phyloP scores from a whole-genome alignment of 2,113 vertebrate genomes.

The Pterocles orientalis region DNA sequence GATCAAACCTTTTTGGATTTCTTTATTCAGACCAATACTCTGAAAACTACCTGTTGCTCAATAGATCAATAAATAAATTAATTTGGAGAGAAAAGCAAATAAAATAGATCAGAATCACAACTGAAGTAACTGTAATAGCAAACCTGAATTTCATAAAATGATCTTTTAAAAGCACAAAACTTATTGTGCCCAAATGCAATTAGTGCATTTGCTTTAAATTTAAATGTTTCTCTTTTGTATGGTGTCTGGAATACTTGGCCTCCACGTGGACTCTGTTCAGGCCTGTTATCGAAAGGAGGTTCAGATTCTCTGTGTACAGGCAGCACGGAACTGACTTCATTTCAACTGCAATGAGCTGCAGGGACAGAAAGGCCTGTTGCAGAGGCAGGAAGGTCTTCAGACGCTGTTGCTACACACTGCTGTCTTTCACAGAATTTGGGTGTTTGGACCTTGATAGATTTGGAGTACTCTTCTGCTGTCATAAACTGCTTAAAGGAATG shows the following conservation, averaged over 20 bases:
- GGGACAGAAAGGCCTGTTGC: background rate
- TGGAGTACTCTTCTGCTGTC: background rate
- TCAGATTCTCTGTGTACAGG: background rate
- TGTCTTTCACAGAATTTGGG: background rate
- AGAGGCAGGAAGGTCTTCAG: background rate
- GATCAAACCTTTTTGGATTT: background rate
- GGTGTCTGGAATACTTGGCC: accelerated
- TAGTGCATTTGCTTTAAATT: background rate
- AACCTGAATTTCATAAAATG: background rate
- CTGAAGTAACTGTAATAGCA: background rate
- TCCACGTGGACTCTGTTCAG: background rate
- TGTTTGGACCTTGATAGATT: background rate
- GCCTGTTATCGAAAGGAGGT: accelerated
- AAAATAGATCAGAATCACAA: background rate
- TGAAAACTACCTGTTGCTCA: background rate
- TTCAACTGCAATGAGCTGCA: background rate
- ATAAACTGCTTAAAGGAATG: background rate
- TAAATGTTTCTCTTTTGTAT: background rate
- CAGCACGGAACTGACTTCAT: background rate
- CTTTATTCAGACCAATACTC: background rate
- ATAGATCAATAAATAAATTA: background rate
- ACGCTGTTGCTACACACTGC: background rate
- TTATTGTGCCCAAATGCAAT: background rate
- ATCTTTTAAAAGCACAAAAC: background rate
- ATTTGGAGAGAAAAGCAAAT: background rate